Percentiles rank a stretch among this genome's conserved stretches.
Evolutionary conservation across 2,797 vertebrate species (phyloP).

Genomic region (Rousettus madagascariensis): DNA sequence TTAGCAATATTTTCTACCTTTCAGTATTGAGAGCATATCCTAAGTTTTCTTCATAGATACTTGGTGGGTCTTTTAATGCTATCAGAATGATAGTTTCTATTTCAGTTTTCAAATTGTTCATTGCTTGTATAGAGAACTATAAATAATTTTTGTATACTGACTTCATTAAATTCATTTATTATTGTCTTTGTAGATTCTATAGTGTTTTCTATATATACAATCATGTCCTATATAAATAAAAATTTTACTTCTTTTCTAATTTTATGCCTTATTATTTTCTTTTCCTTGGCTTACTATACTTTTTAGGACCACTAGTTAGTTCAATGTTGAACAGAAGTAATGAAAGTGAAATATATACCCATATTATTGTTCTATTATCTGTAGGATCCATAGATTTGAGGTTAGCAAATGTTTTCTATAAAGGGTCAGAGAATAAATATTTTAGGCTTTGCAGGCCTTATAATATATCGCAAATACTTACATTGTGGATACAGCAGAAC

Average conservation of each 20-base stretch:
- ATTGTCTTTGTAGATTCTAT: not conserved
- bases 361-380: not conserved
- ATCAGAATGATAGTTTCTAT: not conserved
- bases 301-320: not conserved
- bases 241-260: not conserved
- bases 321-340: not conserved
- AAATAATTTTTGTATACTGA: not conserved
- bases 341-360: not conserved
- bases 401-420: not conserved
- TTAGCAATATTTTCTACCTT: not conserved
- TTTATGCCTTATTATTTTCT: not conserved
- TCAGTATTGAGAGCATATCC: not conserved
- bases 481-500: not conserved
- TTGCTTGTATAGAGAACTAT: not conserved
- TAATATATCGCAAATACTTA: not conserved
- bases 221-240: not conserved
- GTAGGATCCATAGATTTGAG: not conserved
- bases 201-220: not conserved
- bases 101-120: not conserved
- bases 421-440: not conserved
- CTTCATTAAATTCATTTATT: not conserved
- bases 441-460: not conserved
- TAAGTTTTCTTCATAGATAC: not conserved
- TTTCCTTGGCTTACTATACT: not conserved
- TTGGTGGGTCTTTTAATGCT: not conserved